Conservation (phyloP, 2,797 vertebrate genomes). For the Poeciliopsis infans region DNA sequence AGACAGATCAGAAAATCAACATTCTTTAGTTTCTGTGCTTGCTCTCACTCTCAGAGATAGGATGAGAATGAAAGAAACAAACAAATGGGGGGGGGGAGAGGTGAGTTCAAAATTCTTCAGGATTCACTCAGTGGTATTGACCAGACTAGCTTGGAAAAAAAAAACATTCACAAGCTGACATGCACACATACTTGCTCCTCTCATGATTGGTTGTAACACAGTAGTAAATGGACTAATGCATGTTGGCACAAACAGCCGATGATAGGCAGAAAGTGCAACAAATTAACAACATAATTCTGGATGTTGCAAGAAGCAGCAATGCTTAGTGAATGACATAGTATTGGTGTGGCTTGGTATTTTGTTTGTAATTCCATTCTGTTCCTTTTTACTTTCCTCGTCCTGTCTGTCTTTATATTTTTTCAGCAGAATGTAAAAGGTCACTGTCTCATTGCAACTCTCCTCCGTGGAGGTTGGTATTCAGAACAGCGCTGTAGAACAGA, state of each 20-base stretch:
- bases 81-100: too few relatives aligned
- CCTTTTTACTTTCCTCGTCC: background rate
- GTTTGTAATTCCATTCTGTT: background rate
- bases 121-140: too few relatives aligned
- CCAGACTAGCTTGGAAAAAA: conserved; percentile 59
- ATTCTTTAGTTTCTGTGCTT: too few relatives aligned
- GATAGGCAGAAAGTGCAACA: conserved; percentile 17
- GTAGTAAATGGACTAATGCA: conserved; percentile 24
- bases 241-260: conserved; percentile 22
- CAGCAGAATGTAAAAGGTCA: conserved; percentile 50
- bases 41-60: too few relatives aligned
- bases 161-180: conserved; percentile 41
- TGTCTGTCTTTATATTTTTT: conserved; percentile 39
- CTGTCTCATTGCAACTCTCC: conserved; percentile 26
- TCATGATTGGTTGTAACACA: background rate
- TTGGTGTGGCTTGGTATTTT: conserved; percentile 8
- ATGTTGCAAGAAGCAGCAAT: conserved; percentile 27
- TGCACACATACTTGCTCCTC: background rate
- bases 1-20: too few relatives aligned
- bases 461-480: conserved; percentile 27
- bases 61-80: too few relatives aligned
- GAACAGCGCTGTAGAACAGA: conserved; percentile 19
- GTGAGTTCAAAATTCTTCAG: too few relatives aligned
- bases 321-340: conserved; percentile 7
- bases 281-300: conserved; percentile 28